Base-by-base conservation (phyloP, 2,113 vertebrate species). In the Psilopsiagon aurifrons region DNA sequence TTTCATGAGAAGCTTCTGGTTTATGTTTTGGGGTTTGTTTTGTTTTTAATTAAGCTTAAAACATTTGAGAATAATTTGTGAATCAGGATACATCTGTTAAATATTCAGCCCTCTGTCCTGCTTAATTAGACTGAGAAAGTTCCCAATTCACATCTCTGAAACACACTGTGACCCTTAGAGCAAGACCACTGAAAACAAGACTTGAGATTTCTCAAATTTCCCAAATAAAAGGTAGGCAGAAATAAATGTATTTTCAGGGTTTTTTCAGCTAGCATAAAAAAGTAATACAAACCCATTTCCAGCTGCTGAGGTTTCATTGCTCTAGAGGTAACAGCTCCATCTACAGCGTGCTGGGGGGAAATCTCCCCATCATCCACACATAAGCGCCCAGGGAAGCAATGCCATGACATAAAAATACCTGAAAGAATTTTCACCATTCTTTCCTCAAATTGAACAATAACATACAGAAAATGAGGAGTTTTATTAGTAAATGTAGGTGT, bases 291-390 rank as follows among this genome's bases (percentile, higher is more conserved):
- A 41, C 62, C 41, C 39, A 1, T 86, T 71, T 22, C 24, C 63
- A 47, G 81, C 84, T 49, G 67, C 55, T 20, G 83, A 84, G 43
- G 57, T 24, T 77, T 60, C 20, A 6, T 59, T 59, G 93, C 66
- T 75, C 24, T 66, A 74, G 92, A 70, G 90, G 55, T 63, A 91
- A 94, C 63, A 94, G 95, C 88, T 35, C 86, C 92, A 91, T 22
- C 84, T 96, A 41, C 87, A 88, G 93, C 44, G 76, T 23, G 28
- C 68, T 23, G 5, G 79, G 7, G 43, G 43, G 51, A 94, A 46
- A 28, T n/a, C 46, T 55, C 51, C 63, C 59, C 51, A 3, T 25
- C 43, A 11, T 46, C 23, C 75, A 28, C 17, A 33, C 51, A 41
- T 1, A 15, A 52, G 31, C 51, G 41, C 18, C 29, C n/a, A 37